Evolutionary conservation across 2,113 vertebrate genomes (phyloP).

Genomic region (Phasianus colchicus): DNA sequence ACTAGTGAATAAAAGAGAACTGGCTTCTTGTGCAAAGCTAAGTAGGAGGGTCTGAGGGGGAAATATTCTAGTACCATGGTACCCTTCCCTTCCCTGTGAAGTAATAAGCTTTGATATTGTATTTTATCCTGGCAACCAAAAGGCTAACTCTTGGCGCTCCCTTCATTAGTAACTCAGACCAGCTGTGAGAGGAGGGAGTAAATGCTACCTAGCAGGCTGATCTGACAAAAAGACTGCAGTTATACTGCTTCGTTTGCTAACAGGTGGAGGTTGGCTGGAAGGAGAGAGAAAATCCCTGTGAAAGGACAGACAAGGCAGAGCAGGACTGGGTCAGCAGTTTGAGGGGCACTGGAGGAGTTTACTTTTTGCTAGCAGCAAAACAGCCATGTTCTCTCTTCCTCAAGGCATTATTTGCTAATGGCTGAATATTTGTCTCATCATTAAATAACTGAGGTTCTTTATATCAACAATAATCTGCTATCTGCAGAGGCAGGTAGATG

Average conservation of each 20-base stretch:
- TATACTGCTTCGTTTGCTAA: not conserved
- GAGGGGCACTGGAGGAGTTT: too few species aligned
- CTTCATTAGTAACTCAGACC: not conserved
- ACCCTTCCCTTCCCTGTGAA: not conserved
- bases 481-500: not conserved
- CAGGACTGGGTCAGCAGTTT: fast-evolving
- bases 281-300: not conserved
- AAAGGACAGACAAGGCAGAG: not conserved
- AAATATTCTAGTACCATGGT: not conserved
- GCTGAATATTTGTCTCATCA: not conserved
- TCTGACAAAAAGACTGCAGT: not conserved
- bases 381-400: not conserved
- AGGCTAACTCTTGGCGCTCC: not conserved
- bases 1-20: not conserved
- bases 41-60: not conserved
- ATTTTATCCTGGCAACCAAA: not conserved
- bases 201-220: not conserved
- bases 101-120: not conserved
- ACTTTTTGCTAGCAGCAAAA: not conserved
- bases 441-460: not conserved
- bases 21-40: fast-evolving
- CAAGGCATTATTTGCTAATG: not conserved
- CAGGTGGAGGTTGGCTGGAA: not conserved
- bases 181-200: not conserved
- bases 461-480: not conserved